Conservation (phyloP, 1,140 invertebrate species). For the Ceratina calcarata region DNA sequence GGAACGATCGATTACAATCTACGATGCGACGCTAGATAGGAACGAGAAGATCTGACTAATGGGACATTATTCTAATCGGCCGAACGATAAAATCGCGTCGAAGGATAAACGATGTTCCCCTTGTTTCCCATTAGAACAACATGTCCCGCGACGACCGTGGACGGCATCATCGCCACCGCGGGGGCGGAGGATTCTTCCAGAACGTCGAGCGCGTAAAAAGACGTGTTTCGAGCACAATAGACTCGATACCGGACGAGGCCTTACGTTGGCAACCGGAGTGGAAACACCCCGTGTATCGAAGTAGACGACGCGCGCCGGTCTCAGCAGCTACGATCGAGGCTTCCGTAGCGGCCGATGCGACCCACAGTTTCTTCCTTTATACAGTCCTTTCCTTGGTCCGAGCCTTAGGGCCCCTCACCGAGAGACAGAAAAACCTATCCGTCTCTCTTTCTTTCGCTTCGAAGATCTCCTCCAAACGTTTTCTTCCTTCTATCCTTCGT, state of each 20-base stretch:
- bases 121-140: not conserved
- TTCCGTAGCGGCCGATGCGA: constrained; percentile 53
- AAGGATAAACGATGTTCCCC: not conserved
- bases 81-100: constrained; percentile 6
- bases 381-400: constrained; percentile 60
- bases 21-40: not conserved
- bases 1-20: not conserved
- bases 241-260: constrained; percentile 46
- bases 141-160: not conserved
- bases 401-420: constrained; percentile 52
- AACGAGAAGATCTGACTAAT: not conserved
- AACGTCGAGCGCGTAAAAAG: constrained; percentile 42
- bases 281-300: constrained; percentile 60
- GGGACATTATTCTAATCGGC: constrained; percentile 19
- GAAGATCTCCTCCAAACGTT: constrained; percentile 6
- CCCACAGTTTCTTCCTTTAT: constrained; percentile 66
- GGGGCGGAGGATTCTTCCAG: constrained; percentile 33
- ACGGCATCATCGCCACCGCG: not conserved
- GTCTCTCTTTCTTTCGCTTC: not conserved
- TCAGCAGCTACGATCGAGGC: constrained; percentile 61
- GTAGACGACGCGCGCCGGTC: constrained; percentile 44
- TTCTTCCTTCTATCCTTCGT: not conserved
- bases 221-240: constrained; percentile 51
- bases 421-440: constrained; percentile 1
- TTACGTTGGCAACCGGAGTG: constrained; percentile 51